Percentiles rank a stretch among this genome's conserved stretches.
phyloP scores from a whole-genome alignment of 2,888 invertebrate genomes.

The Psylliodes chrysocephalus region DNA sequence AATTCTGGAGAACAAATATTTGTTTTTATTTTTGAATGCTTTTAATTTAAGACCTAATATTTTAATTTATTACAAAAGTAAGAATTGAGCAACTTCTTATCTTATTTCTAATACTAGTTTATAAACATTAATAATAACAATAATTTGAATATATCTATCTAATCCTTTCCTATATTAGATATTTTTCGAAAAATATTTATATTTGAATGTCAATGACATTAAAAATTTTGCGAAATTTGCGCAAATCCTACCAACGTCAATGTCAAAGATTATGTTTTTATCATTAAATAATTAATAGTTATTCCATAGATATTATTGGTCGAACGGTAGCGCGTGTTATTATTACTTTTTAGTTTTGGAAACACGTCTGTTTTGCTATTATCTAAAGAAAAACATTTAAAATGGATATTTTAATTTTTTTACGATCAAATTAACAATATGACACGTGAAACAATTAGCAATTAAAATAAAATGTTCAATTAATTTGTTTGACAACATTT shows the following conservation, averaged over 20 bases:
- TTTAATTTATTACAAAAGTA: too few species aligned
- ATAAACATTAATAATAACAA: background rate
- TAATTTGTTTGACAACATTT: too few species aligned
- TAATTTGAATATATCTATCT: background rate
- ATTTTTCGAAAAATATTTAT: conserved; percentile 23
- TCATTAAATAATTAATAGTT: background rate
- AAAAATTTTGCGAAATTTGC: conserved; percentile 16
- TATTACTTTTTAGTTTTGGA: conserved; percentile 11
- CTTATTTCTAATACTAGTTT: background rate
- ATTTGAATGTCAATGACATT: conserved; percentile 20
- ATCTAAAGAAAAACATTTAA: conserved; percentile 16
- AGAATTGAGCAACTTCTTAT: background rate
- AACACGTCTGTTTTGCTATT: background rate
- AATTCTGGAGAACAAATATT: too few species aligned
- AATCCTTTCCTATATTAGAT: conserved; percentile 2
- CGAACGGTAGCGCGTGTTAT: conserved; percentile 16
- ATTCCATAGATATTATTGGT: too few species aligned
- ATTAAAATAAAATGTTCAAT: too few species aligned
- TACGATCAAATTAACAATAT: too few species aligned
- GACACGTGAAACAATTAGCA: too few species aligned
- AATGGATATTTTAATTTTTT: background rate
- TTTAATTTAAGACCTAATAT: too few species aligned
- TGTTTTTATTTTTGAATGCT: too few species aligned
- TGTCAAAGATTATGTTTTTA: conserved; percentile 10
- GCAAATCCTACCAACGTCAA: background rate